Evolutionary conservation across 2,888 invertebrate species (phyloP).

Genomic region (Dione juno): DNA sequence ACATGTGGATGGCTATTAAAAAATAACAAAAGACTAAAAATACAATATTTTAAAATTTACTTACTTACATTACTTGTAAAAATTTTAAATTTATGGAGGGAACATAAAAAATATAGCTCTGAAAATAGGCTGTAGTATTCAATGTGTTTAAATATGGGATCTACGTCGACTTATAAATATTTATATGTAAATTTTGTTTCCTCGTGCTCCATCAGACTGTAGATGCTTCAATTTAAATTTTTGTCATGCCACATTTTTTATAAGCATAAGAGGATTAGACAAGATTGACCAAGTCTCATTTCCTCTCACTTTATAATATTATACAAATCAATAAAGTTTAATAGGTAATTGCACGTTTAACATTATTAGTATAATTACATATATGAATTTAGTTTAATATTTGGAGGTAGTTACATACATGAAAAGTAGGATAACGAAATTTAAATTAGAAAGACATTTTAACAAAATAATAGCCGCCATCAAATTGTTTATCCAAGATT

Average conservation of each 20-base stretch:
- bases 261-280: slow-evolving; percentile 31
- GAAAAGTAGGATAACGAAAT: no score
- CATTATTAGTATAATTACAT: no score
- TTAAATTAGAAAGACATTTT: no score
- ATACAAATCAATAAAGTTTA: no score
- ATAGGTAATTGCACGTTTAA: no score
- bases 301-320: not conserved
- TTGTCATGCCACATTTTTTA: slow-evolving; percentile 29
- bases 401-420: no score
- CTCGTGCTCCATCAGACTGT: slow-evolving; percentile 10
- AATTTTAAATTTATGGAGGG: not conserved
- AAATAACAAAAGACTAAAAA: not conserved
- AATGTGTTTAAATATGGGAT: slow-evolving; percentile 29
- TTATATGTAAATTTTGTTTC: slow-evolving; percentile 36
- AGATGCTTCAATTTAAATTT: slow-evolving; percentile 26
- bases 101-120: slow-evolving; percentile 4
- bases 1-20: not conserved
- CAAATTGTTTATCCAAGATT: no score
- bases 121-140: slow-evolving; percentile 15
- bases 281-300: slow-evolving; percentile 12
- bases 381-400: no score
- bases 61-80: no score
- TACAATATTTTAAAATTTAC: no score
- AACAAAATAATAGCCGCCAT: no score
- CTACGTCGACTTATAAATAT: slow-evolving; percentile 31